Percentiles rank a stretch among this genome's conserved stretches.
phyloP scores from a whole-genome alignment of 2,888 invertebrate genomes.

The Stegophylla sp. region DNA sequence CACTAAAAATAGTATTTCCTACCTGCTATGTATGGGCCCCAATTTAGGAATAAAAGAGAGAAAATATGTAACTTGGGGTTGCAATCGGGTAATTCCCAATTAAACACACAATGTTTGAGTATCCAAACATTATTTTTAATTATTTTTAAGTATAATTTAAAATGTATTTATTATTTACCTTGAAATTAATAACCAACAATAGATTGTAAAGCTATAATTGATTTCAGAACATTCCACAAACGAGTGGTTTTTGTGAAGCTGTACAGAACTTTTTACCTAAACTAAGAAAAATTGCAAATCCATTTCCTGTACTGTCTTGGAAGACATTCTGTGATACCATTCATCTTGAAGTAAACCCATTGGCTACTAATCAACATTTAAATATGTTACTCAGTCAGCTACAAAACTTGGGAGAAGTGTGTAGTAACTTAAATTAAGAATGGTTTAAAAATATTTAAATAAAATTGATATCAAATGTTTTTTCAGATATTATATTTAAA shows the following conservation, averaged over 20 bases:
- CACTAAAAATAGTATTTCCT: too few relatives aligned
- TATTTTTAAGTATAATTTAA: background rate
- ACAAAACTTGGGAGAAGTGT: slow-evolving; percentile 73
- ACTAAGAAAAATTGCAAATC: slow-evolving; percentile 68
- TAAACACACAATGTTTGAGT: background rate
- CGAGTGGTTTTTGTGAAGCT: slow-evolving; percentile 71
- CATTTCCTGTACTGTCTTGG: slow-evolving; percentile 72
- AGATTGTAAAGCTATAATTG: background rate
- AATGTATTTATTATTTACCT: background rate
- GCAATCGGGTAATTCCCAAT: too few relatives aligned
- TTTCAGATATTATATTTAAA: slow-evolving; percentile 70
- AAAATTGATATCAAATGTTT: background rate
- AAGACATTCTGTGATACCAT: slow-evolving; percentile 69
- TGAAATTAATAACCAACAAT: background rate
- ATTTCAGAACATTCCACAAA: slow-evolving; percentile 66
- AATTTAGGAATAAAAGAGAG: too few relatives aligned
- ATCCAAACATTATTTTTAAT: too few relatives aligned
- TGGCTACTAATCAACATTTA: slow-evolving; percentile 73
- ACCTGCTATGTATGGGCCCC: too few relatives aligned
- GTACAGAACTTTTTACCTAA: slow-evolving; percentile 67
- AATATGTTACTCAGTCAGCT: slow-evolving; percentile 71
- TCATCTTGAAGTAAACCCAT: slow-evolving; percentile 70
- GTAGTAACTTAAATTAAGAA: background rate
- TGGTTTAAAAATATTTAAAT: background rate
- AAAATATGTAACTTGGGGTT: too few relatives aligned